phyloP scores from a whole-genome alignment of 2,888 invertebrate species.

The Chymomyza procnemis region DNA sequence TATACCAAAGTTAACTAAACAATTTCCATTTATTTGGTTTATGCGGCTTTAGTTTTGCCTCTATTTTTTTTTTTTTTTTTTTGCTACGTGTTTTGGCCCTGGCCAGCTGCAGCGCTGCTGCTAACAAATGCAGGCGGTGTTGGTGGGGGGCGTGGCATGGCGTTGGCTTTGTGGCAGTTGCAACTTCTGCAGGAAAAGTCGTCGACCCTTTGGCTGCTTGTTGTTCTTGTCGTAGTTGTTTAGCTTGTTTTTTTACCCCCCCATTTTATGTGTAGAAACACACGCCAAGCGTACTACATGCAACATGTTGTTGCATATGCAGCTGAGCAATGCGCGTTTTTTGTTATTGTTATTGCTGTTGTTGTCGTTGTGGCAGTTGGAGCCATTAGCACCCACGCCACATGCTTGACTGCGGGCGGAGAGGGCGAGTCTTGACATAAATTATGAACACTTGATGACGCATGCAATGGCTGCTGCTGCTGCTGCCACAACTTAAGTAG shows the following conservation, averaged over 20 bases:
- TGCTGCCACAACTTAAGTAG: conserved; percentile 59
- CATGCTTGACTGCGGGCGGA: conserved; percentile 21
- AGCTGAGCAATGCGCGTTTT: conserved; percentile 7
- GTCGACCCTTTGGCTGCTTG: conserved; percentile 62
- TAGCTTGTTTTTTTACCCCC: conserved; percentile 62
- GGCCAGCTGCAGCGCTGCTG: conserved; percentile 57
- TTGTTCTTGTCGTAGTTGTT: conserved; percentile 55
- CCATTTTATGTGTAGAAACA: conserved; percentile 36
- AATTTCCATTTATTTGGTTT: conserved; percentile 73
- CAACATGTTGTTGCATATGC: neutral
- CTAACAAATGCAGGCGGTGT: neutral
- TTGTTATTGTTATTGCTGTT: conserved; percentile 8
- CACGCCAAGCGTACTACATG: conserved; percentile 19
- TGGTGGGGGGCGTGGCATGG: conserved; percentile 39
- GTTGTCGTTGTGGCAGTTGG: conserved; percentile 25
- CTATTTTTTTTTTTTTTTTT: conserved; percentile 28
- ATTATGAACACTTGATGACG: conserved; percentile 73
- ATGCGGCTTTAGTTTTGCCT: conserved; percentile 44
- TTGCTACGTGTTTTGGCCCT: conserved; percentile 37
- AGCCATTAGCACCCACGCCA: conserved; percentile 68
- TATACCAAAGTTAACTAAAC: conserved; percentile 71
- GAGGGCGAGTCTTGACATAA: conserved; percentile 63
- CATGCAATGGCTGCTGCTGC: conserved; percentile 50
- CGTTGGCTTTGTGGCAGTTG: neutral
- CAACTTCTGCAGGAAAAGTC: conserved; percentile 43